Conservation (phyloP, 37 sponge, comb jelly and placozoan species). For the Diacarnus erythraeanus region DNA sequence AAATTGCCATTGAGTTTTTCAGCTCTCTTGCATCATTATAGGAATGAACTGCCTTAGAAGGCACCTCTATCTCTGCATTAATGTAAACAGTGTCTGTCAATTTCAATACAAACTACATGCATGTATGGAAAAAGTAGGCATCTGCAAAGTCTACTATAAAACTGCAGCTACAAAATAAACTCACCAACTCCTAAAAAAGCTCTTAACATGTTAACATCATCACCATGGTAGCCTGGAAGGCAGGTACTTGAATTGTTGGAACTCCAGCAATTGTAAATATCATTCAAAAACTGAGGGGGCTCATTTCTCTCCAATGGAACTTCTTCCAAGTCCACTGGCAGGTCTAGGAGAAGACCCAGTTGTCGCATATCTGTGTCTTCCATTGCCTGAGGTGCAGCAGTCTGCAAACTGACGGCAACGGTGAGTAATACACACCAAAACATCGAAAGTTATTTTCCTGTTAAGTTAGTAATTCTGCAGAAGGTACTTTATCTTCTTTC, state of each 20-base stretch:
- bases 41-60: slow-evolving; percentile 13
- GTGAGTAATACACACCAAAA: not conserved
- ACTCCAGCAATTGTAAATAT: slow-evolving; percentile 56
- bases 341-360: slow-evolving; percentile 17
- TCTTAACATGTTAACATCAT: slow-evolving; percentile 14
- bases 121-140: not conserved
- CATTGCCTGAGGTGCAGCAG: not conserved
- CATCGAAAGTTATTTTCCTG: not conserved
- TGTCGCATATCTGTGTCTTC: not conserved
- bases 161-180: not conserved
- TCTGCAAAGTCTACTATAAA: not conserved
- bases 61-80: not conserved
- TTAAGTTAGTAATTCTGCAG: not conserved
- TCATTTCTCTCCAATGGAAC: not conserved
- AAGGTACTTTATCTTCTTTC: not conserved
- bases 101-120: too few species aligned
- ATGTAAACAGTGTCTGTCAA: too few species aligned
- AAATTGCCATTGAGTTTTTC: not conserved
- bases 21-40: slow-evolving; percentile 5
- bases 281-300: slow-evolving; percentile 24
- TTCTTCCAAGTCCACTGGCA: slow-evolving; percentile 14
- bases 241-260: not conserved
- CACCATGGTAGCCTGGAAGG: not conserved
- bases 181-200: slow-evolving; percentile 8
- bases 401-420: not conserved